phyloP scores from a whole-genome alignment of 2,113 vertebrate species.

The Leucopsar rothschildi region DNA sequence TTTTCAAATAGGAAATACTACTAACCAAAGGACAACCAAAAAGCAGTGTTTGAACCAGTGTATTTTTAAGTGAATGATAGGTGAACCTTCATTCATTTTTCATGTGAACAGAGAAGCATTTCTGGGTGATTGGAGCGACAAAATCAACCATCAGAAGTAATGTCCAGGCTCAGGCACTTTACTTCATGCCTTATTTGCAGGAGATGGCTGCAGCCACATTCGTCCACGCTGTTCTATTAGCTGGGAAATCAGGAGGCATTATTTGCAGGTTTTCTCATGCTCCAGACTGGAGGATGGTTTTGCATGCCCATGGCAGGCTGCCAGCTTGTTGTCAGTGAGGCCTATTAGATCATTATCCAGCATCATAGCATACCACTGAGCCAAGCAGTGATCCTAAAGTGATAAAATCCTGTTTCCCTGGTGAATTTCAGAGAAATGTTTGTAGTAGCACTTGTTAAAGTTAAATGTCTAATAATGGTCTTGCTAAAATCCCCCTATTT shows the following conservation, averaged over 20 bases:
- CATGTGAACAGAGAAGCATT: neutral
- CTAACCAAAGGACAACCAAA: neutral
- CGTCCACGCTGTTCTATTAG: neutral
- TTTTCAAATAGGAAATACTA: neutral
- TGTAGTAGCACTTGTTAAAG: neutral
- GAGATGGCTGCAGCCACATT: neutral
- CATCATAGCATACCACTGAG: neutral
- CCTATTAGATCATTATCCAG: neutral
- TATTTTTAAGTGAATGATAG: neutral
- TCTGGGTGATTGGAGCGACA: neutral
- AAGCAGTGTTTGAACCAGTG: neutral
- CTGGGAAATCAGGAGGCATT: neutral
- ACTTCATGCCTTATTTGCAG: neutral
- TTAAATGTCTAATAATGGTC: neutral
- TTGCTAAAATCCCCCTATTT: neutral
- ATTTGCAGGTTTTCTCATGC: neutral
- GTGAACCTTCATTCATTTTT: neutral
- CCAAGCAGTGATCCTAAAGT: neutral
- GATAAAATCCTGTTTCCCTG: neutral
- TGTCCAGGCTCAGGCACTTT: neutral
- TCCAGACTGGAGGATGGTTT: neutral
- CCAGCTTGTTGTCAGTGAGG: neutral
- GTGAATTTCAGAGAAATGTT: constrained; percentile 15
- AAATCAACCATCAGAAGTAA: neutral
- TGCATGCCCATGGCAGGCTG: neutral